Base-by-base conservation (phyloP, 2,888 invertebrate genomes). In the Atethmia centrago region DNA sequence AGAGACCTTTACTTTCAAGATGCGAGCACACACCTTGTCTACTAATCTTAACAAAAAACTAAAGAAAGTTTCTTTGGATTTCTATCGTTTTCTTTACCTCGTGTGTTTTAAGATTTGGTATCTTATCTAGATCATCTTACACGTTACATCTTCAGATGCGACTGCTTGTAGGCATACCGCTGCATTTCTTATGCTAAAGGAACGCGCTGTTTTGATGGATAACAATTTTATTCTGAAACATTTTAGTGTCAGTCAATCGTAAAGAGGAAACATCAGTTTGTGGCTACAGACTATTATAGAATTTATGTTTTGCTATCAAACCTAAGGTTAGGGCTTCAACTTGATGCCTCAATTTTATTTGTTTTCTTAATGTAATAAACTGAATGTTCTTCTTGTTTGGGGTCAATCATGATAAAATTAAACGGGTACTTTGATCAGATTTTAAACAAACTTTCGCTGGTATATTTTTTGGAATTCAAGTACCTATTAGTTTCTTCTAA, bases 171-270 rank as follows among this genome's bases (percentile, higher is more conserved):
- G 88, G 89, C 88, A 88, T 87, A 87, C 88, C 88, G 82, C 85
- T 91, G 92, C 90, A 93, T 90, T 89, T 90, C 87, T 88, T 87
- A 91, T 89, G 91, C 89, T 89, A 87, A 89, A 90, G 87, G 86
- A 88, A 82, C 86, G 74, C 85, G 87, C 87, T 89, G 91, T 93
- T 95, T 94, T 95, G 94, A 94, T 91, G 92, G 93, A 93, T 91
- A 93, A 92, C 93, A 91, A 91, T 94, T 94, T 94, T 94, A 94
- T 94, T 93, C 88, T 90, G 90, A 85, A 90, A 90, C 91, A 90
- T 92, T 94, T 93, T 92, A 92, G 89, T 90, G 92, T 89, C 91
- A 92, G 93, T 88, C 90, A 89, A 89, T 90, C 93, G 90, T 93
- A 94, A 93, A 91, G 84, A 77, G 85, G 71, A 75, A 81, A 81